Evolutionary conservation across 2,113 vertebrate species (phyloP).

Genomic region (Carassius carassius): DNA sequence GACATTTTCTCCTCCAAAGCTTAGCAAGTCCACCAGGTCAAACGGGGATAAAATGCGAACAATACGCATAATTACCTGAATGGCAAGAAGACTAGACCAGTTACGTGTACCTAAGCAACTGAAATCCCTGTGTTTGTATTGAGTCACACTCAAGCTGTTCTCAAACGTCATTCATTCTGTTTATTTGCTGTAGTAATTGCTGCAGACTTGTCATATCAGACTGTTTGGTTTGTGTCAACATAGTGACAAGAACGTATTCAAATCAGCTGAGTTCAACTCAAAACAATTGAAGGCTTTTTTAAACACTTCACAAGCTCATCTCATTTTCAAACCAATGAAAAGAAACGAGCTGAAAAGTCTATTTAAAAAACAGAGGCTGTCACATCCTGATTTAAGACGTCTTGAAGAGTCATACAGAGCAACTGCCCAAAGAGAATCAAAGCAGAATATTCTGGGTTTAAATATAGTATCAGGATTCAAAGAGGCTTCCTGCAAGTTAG

Average conservation of each 20-base stretch:
- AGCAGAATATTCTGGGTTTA: neutral
- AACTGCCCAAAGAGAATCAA: neutral
- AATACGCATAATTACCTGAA: slow-evolving; percentile 70
- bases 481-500: slow-evolving; percentile 20
- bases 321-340: neutral
- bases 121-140: slow-evolving; percentile 66
- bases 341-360: neutral
- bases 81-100: slow-evolving; percentile 66
- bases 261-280: neutral
- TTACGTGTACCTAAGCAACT: slow-evolving; percentile 63
- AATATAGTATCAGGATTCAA: slow-evolving; percentile 38
- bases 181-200: slow-evolving; percentile 68
- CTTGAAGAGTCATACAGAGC: neutral
- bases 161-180: slow-evolving; percentile 63
- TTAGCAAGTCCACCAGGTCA: slow-evolving; percentile 72
- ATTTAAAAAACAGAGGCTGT: neutral
- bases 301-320: neutral
- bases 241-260: neutral
- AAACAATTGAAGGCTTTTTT: neutral
- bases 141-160: slow-evolving; percentile 63
- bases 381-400: neutral
- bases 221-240: slow-evolving; percentile 51
- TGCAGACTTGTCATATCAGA: slow-evolving; percentile 57
- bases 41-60: slow-evolving; percentile 74
- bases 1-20: slow-evolving; percentile 68